Evolutionary conservation across 2,113 vertebrate species (phyloP), one percentile per base, ranked within the genome.

Genomic region (Leptobrachium ailaonicum): DNA sequence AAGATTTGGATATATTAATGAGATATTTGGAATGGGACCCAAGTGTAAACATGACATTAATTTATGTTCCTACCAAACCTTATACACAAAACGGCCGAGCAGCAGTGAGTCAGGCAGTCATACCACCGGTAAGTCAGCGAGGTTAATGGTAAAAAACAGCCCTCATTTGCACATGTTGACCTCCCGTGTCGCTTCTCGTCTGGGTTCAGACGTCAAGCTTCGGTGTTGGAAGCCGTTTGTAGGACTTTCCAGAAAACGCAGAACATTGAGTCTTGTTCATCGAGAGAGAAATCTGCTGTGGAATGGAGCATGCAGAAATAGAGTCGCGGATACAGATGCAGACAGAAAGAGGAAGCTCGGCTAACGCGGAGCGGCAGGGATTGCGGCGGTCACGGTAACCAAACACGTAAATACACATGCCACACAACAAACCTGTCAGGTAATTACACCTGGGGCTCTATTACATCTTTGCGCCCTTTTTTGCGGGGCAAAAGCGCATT

Each of bases 141-240:
- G 77, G 69, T 63, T 63, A 78, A 78, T 78, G 68, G 56, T 63
- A 71, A 50, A 78, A n/a, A 78, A 47, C 76, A 79, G 70, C 47
- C 40, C 41, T 9, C 47, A 72, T 72, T 70, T 70, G 13, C 45
- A 70, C 68, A 41, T 20, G 14, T 14, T 66, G 75, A 58, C 32
- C 68, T 50, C 42, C 67, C 2, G 14, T 70, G 68, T 70, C 47
- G 68, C 32, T 70, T 70, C 68, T 70, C 41, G 44, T n/a, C n/a
- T n/a, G n/a, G 2, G 45, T 70, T 72, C 47, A 72, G 47, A 72
- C 70, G 12, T 54, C 9, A 14, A 72, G 70, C 70, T 54, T 54
- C 14, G 54, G 47, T 41, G 70, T 72, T 72, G 70, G 70, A 72
- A 41, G 70, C 4, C 10, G 20, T 41, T 41, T 20, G 47, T 9